phyloP scores from a whole-genome alignment of 2,797 vertebrate species.

The Pipistrellus pipistrellus region DNA sequence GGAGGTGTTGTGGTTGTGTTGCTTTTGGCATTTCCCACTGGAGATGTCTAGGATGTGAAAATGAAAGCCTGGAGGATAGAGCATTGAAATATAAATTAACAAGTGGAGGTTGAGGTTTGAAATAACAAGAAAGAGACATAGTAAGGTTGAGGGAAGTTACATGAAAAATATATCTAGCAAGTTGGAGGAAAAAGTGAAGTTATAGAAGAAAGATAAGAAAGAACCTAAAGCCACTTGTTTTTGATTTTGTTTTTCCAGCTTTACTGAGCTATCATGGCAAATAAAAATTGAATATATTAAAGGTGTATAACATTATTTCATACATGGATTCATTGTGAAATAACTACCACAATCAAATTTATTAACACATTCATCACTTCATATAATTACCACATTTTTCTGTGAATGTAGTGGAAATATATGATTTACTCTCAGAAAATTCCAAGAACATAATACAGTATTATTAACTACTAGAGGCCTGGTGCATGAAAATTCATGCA shows the following conservation, averaged over 20 bases:
- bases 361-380: neutral
- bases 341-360: neutral
- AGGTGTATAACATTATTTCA: neutral
- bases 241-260: neutral
- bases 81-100: slow-evolving; percentile 24
- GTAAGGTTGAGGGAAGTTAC: neutral
- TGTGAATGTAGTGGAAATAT: neutral
- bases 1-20: neutral
- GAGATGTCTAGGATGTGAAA: neutral
- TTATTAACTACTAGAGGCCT: neutral
- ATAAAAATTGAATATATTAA: slow-evolving; percentile 3
- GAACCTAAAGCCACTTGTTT: neutral
- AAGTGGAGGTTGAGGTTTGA: neutral
- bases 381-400: neutral
- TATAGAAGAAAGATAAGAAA: neutral
- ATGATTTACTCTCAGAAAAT: neutral
- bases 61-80: neutral
- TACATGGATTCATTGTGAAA: neutral
- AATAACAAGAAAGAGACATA: neutral
- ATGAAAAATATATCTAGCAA: neutral
- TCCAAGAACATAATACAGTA: neutral
- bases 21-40: neutral
- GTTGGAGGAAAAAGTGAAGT: neutral
- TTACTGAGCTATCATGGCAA: neutral
- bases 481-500: too few species aligned